A percentile compares a stretch with the other conserved stretches of the same genome.
phyloP scores from a whole-genome alignment of 2,797 vertebrate species.

The Tarsius wallacei region DNA sequence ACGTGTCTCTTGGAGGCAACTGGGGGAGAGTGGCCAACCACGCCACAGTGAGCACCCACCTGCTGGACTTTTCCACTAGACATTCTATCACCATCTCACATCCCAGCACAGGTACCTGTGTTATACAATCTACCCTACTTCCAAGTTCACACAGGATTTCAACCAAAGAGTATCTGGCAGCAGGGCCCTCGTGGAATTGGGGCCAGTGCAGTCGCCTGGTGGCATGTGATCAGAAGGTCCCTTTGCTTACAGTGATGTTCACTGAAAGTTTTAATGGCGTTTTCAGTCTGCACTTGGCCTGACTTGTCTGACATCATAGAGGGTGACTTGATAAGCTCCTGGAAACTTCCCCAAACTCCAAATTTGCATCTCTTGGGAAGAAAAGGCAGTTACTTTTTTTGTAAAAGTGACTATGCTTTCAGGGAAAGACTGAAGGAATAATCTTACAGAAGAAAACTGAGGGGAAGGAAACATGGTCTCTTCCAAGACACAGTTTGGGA shows the following conservation, averaged over 20 bases:
- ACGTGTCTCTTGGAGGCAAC: background rate
- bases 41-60: background rate
- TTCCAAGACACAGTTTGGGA: background rate
- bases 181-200: fast-evolving
- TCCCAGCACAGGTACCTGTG: fast-evolving
- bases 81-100: fast-evolving
- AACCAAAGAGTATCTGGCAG: background rate
- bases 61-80: background rate
- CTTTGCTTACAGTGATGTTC: too few relatives aligned
- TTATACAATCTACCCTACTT: background rate
- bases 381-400: background rate
- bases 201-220: background rate
- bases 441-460: background rate
- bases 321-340: background rate
- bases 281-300: background rate
- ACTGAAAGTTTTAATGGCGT: background rate
- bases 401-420: background rate
- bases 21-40: too few relatives aligned
- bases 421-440: background rate
- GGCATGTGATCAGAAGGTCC: fast-evolving
- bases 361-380: conserved; percentile 1
- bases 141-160: background rate
- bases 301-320: background rate
- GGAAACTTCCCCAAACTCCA: background rate
- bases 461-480: background rate